These are phyloP conservation scores for Heliopora coerulea DNA, from an alignment of 92 coral and sea anemone genomes.

Conservation along the genomic window DNA sequence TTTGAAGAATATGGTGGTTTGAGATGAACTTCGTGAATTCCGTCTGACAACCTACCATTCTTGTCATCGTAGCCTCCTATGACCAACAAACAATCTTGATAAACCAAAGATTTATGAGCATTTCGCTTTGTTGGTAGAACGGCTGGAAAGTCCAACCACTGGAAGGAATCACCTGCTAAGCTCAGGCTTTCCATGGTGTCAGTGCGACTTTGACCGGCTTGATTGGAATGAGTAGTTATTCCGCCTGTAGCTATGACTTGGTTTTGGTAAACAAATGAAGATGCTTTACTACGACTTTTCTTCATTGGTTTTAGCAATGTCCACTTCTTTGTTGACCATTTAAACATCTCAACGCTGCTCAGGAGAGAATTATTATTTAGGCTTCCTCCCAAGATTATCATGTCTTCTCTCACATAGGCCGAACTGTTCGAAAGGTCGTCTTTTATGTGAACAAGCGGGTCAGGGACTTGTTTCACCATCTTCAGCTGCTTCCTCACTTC, in stretches of 20 bases:
- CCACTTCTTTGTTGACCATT: conserved; percentile 14
- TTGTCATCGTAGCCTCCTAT: conserved; percentile 1
- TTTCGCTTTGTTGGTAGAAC: neutral
- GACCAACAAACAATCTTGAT: neutral
- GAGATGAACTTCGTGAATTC: conserved; percentile 13
- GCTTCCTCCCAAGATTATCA: conserved; percentile 10
- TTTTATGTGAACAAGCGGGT: neutral
- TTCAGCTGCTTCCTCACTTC: neutral
- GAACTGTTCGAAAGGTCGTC: neutral
- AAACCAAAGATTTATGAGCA: neutral
- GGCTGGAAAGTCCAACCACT: neutral
- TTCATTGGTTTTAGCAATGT: conserved; percentile 1
- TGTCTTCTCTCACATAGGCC: neutral
- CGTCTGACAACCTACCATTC: neutral
- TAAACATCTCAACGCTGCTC: conserved; percentile 3
- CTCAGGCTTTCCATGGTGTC: neutral
- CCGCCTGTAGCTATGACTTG: conserved; percentile 19
- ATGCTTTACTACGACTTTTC: neutral
- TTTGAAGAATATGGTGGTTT: conserved; percentile 9
- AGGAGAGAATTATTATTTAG: neutral
- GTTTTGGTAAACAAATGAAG: conserved; percentile 25
- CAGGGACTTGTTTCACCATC: neutral
- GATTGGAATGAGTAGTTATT: too few species aligned
- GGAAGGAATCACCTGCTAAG: neutral
- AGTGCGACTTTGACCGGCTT: neutral